Conservation (phyloP, 2,797 vertebrate genomes). For the Acropternis orthonyx region DNA sequence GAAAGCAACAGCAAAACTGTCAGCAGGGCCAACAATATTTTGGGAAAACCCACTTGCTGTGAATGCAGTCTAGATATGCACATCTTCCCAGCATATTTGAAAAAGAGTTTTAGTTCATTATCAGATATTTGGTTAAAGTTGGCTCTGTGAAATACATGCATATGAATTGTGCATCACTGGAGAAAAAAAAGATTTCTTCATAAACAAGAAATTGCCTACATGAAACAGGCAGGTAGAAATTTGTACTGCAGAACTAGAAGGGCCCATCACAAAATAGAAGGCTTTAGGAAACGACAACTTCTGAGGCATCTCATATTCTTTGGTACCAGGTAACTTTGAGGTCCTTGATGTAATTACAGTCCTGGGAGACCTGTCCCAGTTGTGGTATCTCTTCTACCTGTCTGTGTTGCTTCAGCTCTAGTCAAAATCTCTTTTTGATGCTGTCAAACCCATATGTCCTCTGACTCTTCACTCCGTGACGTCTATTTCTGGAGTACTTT, state of each 20-base stretch:
- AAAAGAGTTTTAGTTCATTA: not conserved
- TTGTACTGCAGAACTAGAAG: not conserved
- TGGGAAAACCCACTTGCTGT: not conserved
- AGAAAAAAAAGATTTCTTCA: not conserved
- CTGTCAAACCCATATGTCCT: not conserved
- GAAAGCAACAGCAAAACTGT: not conserved
- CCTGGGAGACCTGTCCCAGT: not conserved
- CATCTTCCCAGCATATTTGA: not conserved
- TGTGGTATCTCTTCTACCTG: not conserved
- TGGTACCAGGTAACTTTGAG: not conserved
- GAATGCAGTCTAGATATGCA: not conserved
- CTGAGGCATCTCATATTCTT: not conserved
- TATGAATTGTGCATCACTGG: not conserved
- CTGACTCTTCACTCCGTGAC: not conserved
- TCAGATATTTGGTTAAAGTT: not conserved
- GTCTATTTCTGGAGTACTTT: not conserved
- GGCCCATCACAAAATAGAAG: not conserved
- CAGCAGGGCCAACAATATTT: not conserved
- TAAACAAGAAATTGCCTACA: not conserved
- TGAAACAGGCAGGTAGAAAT: not conserved
- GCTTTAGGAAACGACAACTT: not conserved
- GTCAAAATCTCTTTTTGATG: not conserved
- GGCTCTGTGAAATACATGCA: not conserved
- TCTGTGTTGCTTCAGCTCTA: not conserved
- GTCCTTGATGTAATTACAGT: not conserved